phyloP scores from a whole-genome alignment of 1,140 invertebrate genomes.

The Bombus soroeensis region DNA sequence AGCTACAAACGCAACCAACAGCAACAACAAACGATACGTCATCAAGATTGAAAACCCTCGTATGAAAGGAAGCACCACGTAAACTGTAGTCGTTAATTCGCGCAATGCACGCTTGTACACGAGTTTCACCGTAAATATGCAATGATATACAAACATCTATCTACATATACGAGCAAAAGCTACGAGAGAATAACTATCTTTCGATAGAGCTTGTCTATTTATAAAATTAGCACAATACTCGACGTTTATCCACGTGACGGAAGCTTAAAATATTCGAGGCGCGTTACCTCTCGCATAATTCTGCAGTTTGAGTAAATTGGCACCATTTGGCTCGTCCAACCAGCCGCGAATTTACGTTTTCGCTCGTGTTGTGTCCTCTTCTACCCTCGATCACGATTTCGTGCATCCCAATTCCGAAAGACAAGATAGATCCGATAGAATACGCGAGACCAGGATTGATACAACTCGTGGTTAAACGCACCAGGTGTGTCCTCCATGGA shows the following conservation, averaged over 20 bases:
- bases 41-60: not conserved
- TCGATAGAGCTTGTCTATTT: conserved; percentile 14
- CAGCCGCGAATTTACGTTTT: conserved; percentile 39
- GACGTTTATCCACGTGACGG: not conserved
- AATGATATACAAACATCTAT: not conserved
- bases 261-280: conserved; percentile 27
- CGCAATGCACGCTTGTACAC: not conserved
- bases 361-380: not conserved
- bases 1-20: not conserved
- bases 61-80: not conserved
- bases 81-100: not conserved
- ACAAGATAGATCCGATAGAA: conserved; percentile 38
- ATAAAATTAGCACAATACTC: conserved; percentile 26
- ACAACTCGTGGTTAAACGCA: not conserved
- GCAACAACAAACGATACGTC: not conserved
- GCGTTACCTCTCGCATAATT: conserved; percentile 41
- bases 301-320: conserved; percentile 45
- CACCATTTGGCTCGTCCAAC: conserved; percentile 40
- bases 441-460: conserved; percentile 3
- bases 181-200: not conserved
- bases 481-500: conserved; percentile 57
- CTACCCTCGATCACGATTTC: not conserved
- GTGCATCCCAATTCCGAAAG: conserved; percentile 22
- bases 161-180: not conserved
- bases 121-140: not conserved